A percentile compares a stretch with the other conserved stretches of the same genome.
These are phyloP conservation scores for Pycnonotus jocosus DNA, from an alignment of 2,113 vertebrate genomes.

Conservation along the genomic window DNA sequence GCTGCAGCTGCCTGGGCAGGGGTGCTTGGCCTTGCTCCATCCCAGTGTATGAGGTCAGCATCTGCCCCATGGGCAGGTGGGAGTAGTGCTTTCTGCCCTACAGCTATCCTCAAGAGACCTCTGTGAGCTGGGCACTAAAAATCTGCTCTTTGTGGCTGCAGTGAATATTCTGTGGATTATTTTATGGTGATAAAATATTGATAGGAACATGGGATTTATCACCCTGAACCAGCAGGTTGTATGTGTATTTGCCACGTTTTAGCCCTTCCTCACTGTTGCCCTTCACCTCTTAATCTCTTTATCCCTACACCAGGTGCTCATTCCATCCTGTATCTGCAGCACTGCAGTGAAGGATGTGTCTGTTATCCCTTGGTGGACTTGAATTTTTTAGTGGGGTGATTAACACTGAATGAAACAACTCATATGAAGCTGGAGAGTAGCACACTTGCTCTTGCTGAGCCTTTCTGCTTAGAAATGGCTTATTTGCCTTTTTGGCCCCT, in stretches of 20 bases:
- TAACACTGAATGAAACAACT: background rate
- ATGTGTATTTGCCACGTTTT: background rate
- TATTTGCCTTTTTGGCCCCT: background rate
- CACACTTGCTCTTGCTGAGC: background rate
- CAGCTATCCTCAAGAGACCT: background rate
- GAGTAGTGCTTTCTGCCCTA: background rate
- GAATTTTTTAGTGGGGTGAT: background rate
- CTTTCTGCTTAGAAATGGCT: background rate
- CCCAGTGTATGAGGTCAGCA: background rate
- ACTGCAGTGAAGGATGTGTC: background rate
- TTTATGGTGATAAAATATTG: background rate
- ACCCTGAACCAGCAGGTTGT: background rate
- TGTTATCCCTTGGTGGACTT: background rate
- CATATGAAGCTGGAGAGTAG: background rate
- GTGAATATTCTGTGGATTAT: background rate
- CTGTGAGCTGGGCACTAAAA: background rate
- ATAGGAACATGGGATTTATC: background rate
- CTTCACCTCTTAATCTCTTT: background rate
- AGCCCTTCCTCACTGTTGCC: background rate
- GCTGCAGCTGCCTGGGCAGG: background rate
- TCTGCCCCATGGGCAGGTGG: fast-evolving
- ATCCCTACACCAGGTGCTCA: background rate
- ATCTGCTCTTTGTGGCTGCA: background rate
- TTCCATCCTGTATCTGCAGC: background rate
- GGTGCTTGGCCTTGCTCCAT: background rate